phyloP scores from a whole-genome alignment of 2,797 vertebrate genomes.

The Pipistrellus pipistrellus region DNA sequence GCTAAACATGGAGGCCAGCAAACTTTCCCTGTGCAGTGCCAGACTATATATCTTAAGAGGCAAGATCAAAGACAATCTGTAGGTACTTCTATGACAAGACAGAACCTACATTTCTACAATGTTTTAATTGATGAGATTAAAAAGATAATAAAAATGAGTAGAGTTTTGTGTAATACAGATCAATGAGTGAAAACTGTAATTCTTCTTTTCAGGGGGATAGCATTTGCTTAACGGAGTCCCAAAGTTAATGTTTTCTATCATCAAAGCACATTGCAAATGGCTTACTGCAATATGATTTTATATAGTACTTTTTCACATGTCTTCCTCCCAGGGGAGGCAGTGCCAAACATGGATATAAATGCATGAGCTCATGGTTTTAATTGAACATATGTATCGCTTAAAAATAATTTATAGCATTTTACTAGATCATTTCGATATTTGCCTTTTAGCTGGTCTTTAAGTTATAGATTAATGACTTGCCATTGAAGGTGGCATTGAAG shows the following conservation, averaged over 20 bases:
- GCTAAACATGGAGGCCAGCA: neutral
- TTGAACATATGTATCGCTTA: constrained; percentile 25
- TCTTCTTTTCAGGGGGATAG: neutral
- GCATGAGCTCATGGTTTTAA: neutral
- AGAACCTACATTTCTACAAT: neutral
- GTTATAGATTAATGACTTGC: constrained; percentile 53
- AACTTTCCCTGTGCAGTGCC: neutral
- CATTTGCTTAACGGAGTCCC: neutral
- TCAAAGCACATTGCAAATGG: constrained; percentile 20
- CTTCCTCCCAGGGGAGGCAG: neutral
- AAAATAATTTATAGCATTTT: constrained; percentile 32
- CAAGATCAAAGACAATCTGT: neutral
- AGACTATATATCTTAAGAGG: neutral
- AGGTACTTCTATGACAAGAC: neutral
- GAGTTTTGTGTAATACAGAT: constrained; percentile 4
- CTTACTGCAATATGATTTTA: constrained; percentile 4
- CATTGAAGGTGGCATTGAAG: neutral
- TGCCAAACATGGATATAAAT: neutral
- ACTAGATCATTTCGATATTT: constrained; percentile 15
- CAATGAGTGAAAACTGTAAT: neutral
- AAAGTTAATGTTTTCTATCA: neutral
- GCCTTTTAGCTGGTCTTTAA: constrained; percentile 33
- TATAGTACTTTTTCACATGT: constrained; percentile 7
- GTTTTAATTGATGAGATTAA: neutral
- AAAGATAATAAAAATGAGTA: constrained; percentile 17